Percentiles rank a stretch among this genome's conserved stretches.
Conservation (phyloP, 2,113 vertebrate genomes). For the Gorsachius goisagi region DNA sequence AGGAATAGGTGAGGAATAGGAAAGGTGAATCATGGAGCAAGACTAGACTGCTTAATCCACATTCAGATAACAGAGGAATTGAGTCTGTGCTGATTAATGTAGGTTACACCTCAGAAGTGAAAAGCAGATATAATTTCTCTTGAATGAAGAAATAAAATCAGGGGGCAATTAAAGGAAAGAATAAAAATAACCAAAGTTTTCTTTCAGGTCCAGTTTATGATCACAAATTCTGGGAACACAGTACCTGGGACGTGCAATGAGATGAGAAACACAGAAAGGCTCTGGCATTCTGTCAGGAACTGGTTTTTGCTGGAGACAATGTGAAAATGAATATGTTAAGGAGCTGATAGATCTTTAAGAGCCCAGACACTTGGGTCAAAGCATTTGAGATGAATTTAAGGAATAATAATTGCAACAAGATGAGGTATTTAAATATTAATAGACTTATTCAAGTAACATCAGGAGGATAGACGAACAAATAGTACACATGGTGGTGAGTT, state of each 20-base stretch:
- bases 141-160: neutral
- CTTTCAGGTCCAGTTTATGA: neutral
- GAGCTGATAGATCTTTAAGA: neutral
- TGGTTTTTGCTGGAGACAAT: neutral
- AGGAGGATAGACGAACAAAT: neutral
- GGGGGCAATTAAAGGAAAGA: neutral
- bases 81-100: neutral
- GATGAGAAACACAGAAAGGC: neutral
- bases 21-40: neutral
- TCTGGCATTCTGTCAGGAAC: neutral
- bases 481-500: rapidly evolving
- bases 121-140: neutral
- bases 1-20: neutral
- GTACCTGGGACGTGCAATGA: neutral
- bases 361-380: neutral
- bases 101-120: neutral
- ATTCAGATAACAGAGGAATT: neutral
- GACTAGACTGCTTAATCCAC: neutral
- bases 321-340: neutral
- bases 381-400: neutral
- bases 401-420: neutral
- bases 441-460: neutral
- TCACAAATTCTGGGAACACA: neutral
- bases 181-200: neutral
- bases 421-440: neutral